Conservation (phyloP, 2,113 vertebrate species). For the Proterorhinus semilunaris region DNA sequence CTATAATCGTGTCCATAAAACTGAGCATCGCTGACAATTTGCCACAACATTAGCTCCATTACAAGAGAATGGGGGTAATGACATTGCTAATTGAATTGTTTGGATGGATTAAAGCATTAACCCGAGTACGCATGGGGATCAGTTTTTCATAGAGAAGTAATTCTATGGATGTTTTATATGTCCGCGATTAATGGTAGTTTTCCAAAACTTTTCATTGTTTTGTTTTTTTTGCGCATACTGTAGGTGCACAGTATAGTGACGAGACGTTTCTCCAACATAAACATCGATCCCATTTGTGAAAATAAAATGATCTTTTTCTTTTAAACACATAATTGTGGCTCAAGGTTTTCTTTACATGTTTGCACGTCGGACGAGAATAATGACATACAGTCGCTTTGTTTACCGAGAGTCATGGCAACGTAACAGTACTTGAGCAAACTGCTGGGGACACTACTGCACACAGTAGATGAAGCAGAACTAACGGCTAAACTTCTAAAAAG, state of each 20-base stretch:
- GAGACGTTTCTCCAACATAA: no score
- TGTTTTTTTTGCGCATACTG: background rate
- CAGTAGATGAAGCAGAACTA: no score
- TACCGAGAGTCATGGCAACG: no score
- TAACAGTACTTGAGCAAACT: no score
- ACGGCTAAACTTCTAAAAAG: no score
- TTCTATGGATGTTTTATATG: background rate
- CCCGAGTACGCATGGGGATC: conserved; percentile 28
- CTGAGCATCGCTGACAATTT: conserved; percentile 55
- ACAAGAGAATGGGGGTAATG: conserved; percentile 53
- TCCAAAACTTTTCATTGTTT: background rate
- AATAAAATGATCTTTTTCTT: no score
- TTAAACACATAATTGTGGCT: no score
- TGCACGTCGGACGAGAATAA: no score
- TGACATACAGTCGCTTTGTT: no score
- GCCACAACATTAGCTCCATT: conserved; percentile 66
- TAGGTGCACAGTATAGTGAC: background rate
- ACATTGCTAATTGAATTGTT: conserved; percentile 62
- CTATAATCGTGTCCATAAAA: conserved; percentile 47
- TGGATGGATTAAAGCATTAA: conserved; percentile 45
- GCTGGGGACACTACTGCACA: no score
- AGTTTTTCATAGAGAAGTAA: conserved; percentile 17
- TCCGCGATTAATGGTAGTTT: background rate
- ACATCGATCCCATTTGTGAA: no score
- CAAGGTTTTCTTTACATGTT: no score